phyloP scores from a whole-genome alignment of 2,888 invertebrate genomes.

The Sphaerophoria rueppellii region DNA sequence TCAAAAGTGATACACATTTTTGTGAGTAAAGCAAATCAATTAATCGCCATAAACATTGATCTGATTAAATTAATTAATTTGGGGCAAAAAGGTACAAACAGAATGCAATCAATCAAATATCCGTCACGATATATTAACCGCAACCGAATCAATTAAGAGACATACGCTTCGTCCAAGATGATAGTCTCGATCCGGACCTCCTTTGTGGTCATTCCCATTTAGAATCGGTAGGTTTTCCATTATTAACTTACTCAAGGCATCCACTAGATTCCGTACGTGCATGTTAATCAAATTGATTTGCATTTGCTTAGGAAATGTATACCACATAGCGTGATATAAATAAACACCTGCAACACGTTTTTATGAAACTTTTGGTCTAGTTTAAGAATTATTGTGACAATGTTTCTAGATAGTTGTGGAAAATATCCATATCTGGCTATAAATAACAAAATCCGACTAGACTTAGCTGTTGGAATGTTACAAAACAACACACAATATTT shows the following conservation, averaged over 20 bases:
- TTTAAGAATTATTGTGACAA: conserved; percentile 35
- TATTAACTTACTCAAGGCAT: conserved; percentile 54
- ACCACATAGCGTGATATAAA: conserved; percentile 3
- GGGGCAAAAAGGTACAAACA: conserved; percentile 17
- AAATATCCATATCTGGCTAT: conserved; percentile 11
- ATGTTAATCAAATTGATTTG: conserved; percentile 55
- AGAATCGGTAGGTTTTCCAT: conserved; percentile 45
- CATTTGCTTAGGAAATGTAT: conserved; percentile 62
- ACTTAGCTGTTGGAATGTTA: conserved; percentile 23
- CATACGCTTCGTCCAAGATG: conserved; percentile 4
- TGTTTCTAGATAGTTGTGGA: neutral
- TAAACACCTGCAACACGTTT: conserved; percentile 61
- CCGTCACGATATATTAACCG: conserved; percentile 63
- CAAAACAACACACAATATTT: conserved; percentile 16
- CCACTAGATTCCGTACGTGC: conserved; percentile 36
- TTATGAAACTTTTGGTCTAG: conserved; percentile 42
- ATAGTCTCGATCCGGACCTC: conserved; percentile 63
- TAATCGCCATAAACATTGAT: conserved; percentile 12
- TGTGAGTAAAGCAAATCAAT: conserved; percentile 27
- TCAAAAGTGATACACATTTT: conserved; percentile 28
- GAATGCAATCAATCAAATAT: conserved; percentile 41
- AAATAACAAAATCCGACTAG: conserved; percentile 13
- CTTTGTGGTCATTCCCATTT: conserved; percentile 24
- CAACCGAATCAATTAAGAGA: conserved; percentile 3
- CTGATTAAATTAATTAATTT: conserved; percentile 26